Evolutionary conservation across 92 coral and sea anemone species (phyloP), one percentile per base, ranked within the genome.

Genomic region (Zoanthus sociatus): DNA sequence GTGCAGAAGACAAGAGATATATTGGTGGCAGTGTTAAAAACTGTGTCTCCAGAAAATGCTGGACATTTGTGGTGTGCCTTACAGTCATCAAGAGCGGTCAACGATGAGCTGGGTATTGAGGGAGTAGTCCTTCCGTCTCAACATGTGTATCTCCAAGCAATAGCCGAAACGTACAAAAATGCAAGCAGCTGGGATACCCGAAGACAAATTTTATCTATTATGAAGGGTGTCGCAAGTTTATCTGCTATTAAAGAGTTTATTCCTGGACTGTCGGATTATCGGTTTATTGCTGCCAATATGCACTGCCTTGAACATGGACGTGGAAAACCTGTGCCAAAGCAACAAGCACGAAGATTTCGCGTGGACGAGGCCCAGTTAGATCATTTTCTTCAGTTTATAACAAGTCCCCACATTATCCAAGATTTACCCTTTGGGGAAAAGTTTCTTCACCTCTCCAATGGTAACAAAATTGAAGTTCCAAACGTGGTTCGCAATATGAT

Each of bases 41-140:
- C 37, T 1, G 88, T 84, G 71, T 84, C 88, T 69, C 88, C 82
- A 46, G 82, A 84, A 73, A 84, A 84, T 12, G 74, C 82, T 46
- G 82, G 88, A n/a, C 37, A 58, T 55, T 78, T 74, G 50, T 73
- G 73, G 88, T 55, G 82, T 31, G 82, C 88, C 73, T 82, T 84
- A 53, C 88, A 84, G 82, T 78, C 73, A 14, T 84, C 88, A 74
- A 84, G 55, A 60, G 74, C 82, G 50, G 88, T 84, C 30, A 71
- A 71, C 68, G 88, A 84, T 78, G 58, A 84, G 81, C 88, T 83
- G 50, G 88, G 88, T 44, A 44, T 67, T 2, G 77, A 44, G 21
- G 86, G 64, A 14, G 45, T 68, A 63, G 17, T 82, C 3, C 75
- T 64, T 53, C 75, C 76, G 15, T 63, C 75, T 55, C 75, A 82